A percentile compares a stretch with the other conserved stretches of the same genome.
These are phyloP conservation scores for Hoplostethus mediterraneus DNA, from an alignment of 2,797 vertebrate species.

Conservation along the genomic window DNA sequence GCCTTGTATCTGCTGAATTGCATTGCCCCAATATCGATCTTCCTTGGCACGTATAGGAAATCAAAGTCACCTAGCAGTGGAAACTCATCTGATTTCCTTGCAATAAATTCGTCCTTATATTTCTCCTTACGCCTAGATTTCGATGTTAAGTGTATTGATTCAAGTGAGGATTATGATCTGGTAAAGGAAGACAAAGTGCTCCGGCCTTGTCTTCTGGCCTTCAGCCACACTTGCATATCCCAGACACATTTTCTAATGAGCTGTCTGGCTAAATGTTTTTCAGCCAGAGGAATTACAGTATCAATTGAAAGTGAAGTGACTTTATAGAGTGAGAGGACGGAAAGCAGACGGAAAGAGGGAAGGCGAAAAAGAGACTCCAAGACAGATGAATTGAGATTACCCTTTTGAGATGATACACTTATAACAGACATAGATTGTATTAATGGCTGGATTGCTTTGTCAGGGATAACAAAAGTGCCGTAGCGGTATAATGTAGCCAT, in stretches of 20 bases:
- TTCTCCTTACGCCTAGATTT: constrained; percentile 39
- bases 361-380: constrained; percentile 60
- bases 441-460: constrained; percentile 70
- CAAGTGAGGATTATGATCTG: constrained; percentile 52
- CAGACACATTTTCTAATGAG: constrained; percentile 64
- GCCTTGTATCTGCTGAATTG: constrained; percentile 52
- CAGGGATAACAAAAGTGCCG: constrained; percentile 59
- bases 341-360: constrained; percentile 51
- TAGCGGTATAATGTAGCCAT: constrained; percentile 62
- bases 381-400: constrained; percentile 71
- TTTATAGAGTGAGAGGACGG: constrained; percentile 65
- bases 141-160: constrained; percentile 63
- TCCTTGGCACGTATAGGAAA: constrained; percentile 61
- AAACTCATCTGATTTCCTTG: constrained; percentile 66
- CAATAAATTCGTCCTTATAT: constrained; percentile 53
- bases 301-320: constrained; percentile 66
- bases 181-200: constrained; percentile 53
- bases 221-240: constrained; percentile 61
- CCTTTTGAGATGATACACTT: constrained; percentile 73
- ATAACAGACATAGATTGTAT: constrained; percentile 67
- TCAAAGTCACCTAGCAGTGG: constrained; percentile 72
- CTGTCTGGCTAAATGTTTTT: constrained; percentile 69
- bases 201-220: constrained; percentile 54
- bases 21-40: constrained; percentile 55
- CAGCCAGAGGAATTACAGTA: constrained; percentile 65